Conservation (phyloP, 2,113 vertebrate species). For the Bubo blakistoni region DNA sequence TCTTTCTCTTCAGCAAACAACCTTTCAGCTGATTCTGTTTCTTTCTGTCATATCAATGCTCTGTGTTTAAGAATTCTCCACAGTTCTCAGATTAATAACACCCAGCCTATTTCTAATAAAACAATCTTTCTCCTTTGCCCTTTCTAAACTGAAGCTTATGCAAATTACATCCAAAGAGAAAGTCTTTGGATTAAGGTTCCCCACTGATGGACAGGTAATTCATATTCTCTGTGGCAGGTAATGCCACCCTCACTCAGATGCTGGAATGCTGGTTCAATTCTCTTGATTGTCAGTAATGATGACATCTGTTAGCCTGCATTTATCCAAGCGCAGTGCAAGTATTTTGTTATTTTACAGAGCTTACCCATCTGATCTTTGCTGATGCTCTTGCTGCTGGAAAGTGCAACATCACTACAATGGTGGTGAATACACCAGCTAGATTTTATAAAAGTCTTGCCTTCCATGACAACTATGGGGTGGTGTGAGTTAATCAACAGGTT, state of each 20-base stretch:
- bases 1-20: neutral
- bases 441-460: neutral
- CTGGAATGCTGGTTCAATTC: neutral
- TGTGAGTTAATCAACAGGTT: neutral
- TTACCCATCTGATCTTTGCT: neutral
- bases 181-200: constrained; percentile 21
- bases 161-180: constrained; percentile 14
- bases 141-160: neutral
- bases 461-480: neutral
- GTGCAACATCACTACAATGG: neutral
- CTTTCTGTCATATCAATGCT: neutral
- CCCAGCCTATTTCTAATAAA: constrained; percentile 1
- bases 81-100: constrained; percentile 6
- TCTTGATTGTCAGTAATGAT: neutral
- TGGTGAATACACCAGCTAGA: neutral
- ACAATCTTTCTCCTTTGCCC: constrained; percentile 22
- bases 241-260: neutral
- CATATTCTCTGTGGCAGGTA: neutral
- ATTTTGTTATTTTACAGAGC: constrained; percentile 9
- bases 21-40: neutral
- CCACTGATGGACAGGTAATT: neutral
- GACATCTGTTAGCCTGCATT: constrained; percentile 19
- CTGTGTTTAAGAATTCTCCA: neutral
- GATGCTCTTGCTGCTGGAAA: neutral
- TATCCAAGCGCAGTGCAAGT: neutral